A percentile compares a stretch with the other conserved stretches of the same genome.
These are phyloP conservation scores for Dryadula phaetusa DNA, from an alignment of 2,888 invertebrate genomes.

Conservation along the genomic window DNA sequence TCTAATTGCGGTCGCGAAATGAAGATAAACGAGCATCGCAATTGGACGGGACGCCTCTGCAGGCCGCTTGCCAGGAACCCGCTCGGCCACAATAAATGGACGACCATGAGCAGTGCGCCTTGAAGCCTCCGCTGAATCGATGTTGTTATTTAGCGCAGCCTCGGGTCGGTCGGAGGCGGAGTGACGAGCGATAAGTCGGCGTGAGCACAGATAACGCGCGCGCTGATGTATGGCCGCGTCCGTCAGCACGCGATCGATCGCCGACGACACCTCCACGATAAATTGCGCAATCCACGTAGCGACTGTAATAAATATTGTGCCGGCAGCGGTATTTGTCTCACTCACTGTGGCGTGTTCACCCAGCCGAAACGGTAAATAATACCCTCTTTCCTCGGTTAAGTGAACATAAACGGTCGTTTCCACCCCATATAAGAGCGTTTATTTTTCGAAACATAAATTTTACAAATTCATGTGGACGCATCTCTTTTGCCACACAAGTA, in stretches of 20 bases:
- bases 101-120: constrained; percentile 53
- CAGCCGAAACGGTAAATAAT: constrained; percentile 84
- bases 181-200: constrained; percentile 74
- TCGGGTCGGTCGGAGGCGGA: constrained; percentile 51
- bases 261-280: constrained; percentile 82
- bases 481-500: constrained; percentile 50
- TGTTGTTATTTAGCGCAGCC: constrained; percentile 64
- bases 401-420: constrained; percentile 84
- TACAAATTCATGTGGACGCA: constrained; percentile 73
- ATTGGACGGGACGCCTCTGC: constrained; percentile 83
- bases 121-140: constrained; percentile 55
- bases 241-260: constrained; percentile 80
- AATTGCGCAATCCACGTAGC: constrained; percentile 83
- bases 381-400: constrained; percentile 84
- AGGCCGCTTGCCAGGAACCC: constrained; percentile 53
- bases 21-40: constrained; percentile 88
- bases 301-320: constrained; percentile 82
- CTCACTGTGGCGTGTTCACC: constrained; percentile 82
- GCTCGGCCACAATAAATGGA: constrained; percentile 68
- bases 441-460: constrained; percentile 83
- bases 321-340: constrained; percentile 81
- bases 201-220: constrained; percentile 81
- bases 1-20: constrained; percentile 88
- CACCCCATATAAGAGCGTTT: constrained; percentile 84
- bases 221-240: constrained; percentile 79